Base-by-base conservation (phyloP, 2,888 invertebrate species). In the Drosophila subquinaria region DNA sequence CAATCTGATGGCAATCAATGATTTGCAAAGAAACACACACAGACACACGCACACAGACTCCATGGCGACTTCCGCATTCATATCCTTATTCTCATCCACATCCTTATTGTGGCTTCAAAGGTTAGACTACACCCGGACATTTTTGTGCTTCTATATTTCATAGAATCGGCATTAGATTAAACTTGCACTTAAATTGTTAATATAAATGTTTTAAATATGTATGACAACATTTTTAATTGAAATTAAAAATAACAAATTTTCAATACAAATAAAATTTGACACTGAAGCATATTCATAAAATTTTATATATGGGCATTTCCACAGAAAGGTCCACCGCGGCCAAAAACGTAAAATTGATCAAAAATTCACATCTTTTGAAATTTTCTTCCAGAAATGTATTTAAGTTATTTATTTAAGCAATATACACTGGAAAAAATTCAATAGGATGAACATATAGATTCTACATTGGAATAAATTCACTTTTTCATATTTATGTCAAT, bases 1-100 rank as follows among this genome's bases (percentile, higher is more conserved):
- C 53, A 56, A 74, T 60, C 71, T n/a, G 65, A 71, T 68, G 57
- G 53, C 74, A 59, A 65, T 70, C 77, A 78, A 51, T 60, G 77
- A 64, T 65, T 56, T 43, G 61, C 55, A 65, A 36, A 35, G 38
- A 66, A 33, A 63, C 38, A 50, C 27, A 53, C 40, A 38, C 43
- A 59, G 63, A 69, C 57, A 47, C 45, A 63, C 38, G 45, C 27
- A 53, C 40, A 38, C 43, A 59, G 63, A 69, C 57, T 47, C 47
- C 27, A 51, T 64, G 72, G 60, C 72, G 42, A 23, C 71, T 51
- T 56, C 45, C 60, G 35, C 20, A 53, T 53, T 55, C 45, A 50
- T 15, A 33, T 63, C 53, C 43, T 42, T 13, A 27, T 48, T 17
- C 23, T 8, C 38, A 35, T 47, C 13, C 17, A 30, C 40, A 35